A percentile compares a stretch with the other conserved stretches of the same genome.
Conservation (phyloP, 2,888 invertebrate genomes). For the Scaptomyza tumidula region DNA sequence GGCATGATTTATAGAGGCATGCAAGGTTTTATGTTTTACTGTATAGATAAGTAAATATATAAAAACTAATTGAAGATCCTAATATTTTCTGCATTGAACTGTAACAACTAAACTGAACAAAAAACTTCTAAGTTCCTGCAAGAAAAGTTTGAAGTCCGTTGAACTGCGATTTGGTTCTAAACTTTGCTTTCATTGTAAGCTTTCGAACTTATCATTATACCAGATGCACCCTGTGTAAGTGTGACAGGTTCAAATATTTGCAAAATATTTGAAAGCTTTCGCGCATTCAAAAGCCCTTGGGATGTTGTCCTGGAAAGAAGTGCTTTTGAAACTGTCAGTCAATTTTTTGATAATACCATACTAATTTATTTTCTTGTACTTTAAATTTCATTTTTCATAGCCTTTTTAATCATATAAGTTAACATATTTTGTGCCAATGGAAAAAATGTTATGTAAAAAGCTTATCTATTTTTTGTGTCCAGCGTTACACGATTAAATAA, state of each 20-base stretch:
- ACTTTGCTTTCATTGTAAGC: slow-evolving; percentile 4
- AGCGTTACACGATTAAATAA: not conserved
- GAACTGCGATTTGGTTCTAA: slow-evolving; percentile 17
- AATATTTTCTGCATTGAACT: not conserved
- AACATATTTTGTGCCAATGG: not conserved
- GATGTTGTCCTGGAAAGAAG: not conserved
- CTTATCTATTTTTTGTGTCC: not conserved
- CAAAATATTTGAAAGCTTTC: slow-evolving; percentile 28
- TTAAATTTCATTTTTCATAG: not conserved
- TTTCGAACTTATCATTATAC: too few relatives aligned
- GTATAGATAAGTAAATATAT: too few relatives aligned
- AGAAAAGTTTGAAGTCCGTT: not conserved
- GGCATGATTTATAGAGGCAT: not conserved
- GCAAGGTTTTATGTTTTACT: not conserved
- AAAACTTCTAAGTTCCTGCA: not conserved
- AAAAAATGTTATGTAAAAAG: not conserved
- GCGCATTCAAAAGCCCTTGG: not conserved
- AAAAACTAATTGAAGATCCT: not conserved
- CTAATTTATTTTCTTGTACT: not conserved
- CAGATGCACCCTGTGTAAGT: slow-evolving; percentile 32
- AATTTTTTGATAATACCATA: not conserved
- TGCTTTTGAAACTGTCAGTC: not conserved
- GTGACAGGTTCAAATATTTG: not conserved
- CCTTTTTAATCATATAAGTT: not conserved
- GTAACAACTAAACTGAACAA: not conserved